Evolutionary conservation across 2,113 vertebrate genomes (phyloP).

Genomic region (Diphyllodes magnificus): DNA sequence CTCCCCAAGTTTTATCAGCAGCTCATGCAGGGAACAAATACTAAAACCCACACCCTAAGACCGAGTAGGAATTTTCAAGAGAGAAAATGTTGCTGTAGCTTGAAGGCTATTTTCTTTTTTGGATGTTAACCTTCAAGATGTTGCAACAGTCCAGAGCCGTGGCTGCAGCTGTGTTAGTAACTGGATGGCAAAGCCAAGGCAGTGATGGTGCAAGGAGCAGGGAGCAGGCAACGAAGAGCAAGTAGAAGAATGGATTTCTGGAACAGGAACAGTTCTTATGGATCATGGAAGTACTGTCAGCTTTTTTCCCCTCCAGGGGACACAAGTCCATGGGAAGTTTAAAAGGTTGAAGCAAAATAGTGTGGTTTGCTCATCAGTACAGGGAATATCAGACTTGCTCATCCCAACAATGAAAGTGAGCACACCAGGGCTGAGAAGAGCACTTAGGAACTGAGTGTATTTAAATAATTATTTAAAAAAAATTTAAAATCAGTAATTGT

Average conservation of each 20-base stretch:
- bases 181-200: not conserved
- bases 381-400: not conserved
- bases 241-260: fast-evolving
- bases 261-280: not conserved
- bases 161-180: not conserved
- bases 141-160: not conserved
- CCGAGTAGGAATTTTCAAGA: not conserved
- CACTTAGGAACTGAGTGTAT: not conserved
- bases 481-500: not conserved
- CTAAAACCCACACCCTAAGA: not conserved
- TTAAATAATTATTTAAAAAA: not conserved
- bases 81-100: not conserved
- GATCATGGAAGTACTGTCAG: not conserved
- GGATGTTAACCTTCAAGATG: not conserved
- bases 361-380: not conserved
- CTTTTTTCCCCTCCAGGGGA: not conserved
- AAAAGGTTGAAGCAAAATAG: not conserved
- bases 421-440: not conserved
- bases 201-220: not conserved
- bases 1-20: not conserved
- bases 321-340: not conserved
- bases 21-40: not conserved
- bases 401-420: not conserved
- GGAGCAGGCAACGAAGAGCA: not conserved
- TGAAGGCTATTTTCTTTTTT: not conserved